Evolutionary conservation across 1,140 invertebrate species (phyloP), one percentile per base, ranked within the genome.

Genomic region (Trichoplusia ni): DNA sequence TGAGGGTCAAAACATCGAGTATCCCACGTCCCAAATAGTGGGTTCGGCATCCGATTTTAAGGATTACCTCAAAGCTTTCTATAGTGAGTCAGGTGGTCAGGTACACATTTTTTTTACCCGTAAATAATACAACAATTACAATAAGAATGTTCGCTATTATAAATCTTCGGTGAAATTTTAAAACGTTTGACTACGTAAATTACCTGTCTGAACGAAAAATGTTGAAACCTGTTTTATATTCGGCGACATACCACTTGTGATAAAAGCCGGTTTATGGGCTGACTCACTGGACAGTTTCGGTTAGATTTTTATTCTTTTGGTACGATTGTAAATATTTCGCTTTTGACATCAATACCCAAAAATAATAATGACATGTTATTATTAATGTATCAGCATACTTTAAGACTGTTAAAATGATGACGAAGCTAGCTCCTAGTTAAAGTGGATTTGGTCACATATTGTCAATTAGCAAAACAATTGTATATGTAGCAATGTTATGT

Each of bases 41-140:
- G 23, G 23, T 25, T 16, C 53, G 23, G 37, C 19, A 13, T 13
- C 42, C 40, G 42, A 42, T 46, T 46, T 18, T 47, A 51, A 35
- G 60, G 67, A 70, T 73, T 73, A 69, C 33, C 31, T 69, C 67
- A 73, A 76, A 70, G 49, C 66, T 25, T 67, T 68, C 66, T 44
- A 61, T 9, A 44, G 44, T 71, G 72, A 75, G 31, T 75, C 73
- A 67, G 35, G 53, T 14, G 19, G 33, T 38, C 73, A 78, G 73
- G 73, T 73, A 75, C 54, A 69, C 42, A 16, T 47, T 68, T 72
- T 77, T 56, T 69, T 61, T 53, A 23, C 67, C 49, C 61, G 53
- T 35, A 61, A 18, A 33, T 16, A 62, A 51, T 40, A 18, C 16
- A 14, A 44, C 59, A 67, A 68, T 68, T 61, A 46, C 44, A 59